phyloP scores from a whole-genome alignment of 2,888 invertebrate species.

The Mactromeris polynyma region DNA sequence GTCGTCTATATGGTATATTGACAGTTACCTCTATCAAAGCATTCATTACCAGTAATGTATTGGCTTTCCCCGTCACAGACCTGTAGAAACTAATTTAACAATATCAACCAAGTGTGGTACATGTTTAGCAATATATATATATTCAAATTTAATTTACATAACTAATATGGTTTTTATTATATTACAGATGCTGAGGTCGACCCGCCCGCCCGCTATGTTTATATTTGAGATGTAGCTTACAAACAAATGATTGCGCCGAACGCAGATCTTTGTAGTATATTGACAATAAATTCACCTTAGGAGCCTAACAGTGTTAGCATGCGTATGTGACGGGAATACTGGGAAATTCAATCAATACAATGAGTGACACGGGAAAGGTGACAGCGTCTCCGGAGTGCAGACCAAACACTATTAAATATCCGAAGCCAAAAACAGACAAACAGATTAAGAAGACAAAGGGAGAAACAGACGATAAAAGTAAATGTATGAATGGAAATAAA shows the following conservation, averaged over 20 bases:
- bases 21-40: too few relatives aligned
- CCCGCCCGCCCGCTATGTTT: neutral
- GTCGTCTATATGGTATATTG: too few relatives aligned
- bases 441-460: conserved; percentile 47
- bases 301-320: neutral
- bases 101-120: too few relatives aligned
- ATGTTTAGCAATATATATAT: too few relatives aligned
- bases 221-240: neutral
- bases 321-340: neutral
- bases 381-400: conserved; percentile 8
- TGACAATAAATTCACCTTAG: neutral
- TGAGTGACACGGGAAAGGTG: neutral
- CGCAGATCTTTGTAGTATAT: neutral
- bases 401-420: conserved; percentile 51
- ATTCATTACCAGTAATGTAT: too few relatives aligned
- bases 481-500: neutral
- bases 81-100: too few relatives aligned
- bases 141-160: too few relatives aligned
- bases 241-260: neutral
- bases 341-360: neutral
- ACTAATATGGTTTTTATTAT: neutral
- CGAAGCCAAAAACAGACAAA: conserved; percentile 40
- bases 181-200: neutral
- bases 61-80: too few relatives aligned
- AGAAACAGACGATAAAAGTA: neutral